A percentile compares a stretch with the other conserved stretches of the same genome.
phyloP scores from a whole-genome alignment of 2,888 invertebrate genomes.

The Ernsta delagoae region DNA sequence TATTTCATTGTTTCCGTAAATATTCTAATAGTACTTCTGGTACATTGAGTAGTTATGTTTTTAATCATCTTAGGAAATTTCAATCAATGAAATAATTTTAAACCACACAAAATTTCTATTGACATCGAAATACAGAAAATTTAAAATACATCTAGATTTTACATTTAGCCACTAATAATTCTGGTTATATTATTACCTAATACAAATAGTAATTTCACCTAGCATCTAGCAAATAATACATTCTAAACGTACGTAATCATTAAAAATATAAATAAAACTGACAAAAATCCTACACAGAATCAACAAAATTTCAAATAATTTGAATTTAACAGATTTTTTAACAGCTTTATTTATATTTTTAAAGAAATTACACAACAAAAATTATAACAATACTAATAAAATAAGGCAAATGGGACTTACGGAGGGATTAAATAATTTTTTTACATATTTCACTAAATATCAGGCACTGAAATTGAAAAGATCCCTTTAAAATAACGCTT shows the following conservation, averaged over 20 bases:
- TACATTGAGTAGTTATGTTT: too few species aligned
- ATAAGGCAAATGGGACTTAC: constrained; percentile 78
- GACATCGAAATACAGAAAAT: constrained; percentile 34
- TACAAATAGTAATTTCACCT: constrained; percentile 56
- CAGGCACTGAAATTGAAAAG: constrained; percentile 80
- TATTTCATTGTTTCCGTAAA: constrained; percentile 5
- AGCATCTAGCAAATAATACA: constrained; percentile 61
- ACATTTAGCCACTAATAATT: constrained; percentile 33
- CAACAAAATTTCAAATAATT: neutral
- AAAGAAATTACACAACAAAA: constrained; percentile 12
- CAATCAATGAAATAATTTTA: constrained; percentile 28
- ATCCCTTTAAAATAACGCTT: constrained; percentile 50
- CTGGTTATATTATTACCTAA: constrained; percentile 43
- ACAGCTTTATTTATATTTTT: constrained; percentile 11
- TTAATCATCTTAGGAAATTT: too few species aligned
- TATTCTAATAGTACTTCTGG: too few species aligned
- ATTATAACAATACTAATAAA: constrained; percentile 65
- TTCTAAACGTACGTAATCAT: constrained; percentile 49
- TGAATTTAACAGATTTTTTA: neutral
- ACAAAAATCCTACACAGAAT: too few species aligned
- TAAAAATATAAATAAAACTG: constrained; percentile 16
- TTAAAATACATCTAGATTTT: constrained; percentile 44
- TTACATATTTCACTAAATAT: constrained; percentile 61
- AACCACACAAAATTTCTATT: constrained; percentile 23
- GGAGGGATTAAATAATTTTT: constrained; percentile 75